Conservation (phyloP, 2,797 vertebrate genomes). For the Spea hammondii region DNA sequence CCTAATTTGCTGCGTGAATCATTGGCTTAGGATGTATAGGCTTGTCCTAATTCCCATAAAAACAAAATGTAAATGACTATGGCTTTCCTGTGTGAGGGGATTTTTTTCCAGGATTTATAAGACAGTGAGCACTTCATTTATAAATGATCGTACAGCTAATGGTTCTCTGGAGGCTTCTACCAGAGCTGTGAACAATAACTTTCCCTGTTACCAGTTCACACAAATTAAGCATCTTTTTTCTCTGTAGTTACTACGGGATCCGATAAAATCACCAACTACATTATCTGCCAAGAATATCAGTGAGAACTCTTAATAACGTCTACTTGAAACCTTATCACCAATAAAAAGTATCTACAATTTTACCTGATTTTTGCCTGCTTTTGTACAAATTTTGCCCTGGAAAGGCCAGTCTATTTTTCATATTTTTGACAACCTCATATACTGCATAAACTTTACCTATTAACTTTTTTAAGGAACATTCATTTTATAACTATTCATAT, state of each 20-base stretch:
- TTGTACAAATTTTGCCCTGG: too few relatives aligned
- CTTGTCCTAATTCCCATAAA: conserved; percentile 35
- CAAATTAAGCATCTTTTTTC: conserved; percentile 21
- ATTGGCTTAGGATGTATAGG: conserved; percentile 1
- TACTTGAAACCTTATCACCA: conserved; percentile 30
- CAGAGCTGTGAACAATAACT: conserved; percentile 15
- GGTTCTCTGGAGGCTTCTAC: conserved; percentile 30
- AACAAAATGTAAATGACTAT: conserved; percentile 31
- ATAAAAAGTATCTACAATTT: background rate
- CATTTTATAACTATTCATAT: too few relatives aligned
- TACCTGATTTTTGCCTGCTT: too few relatives aligned
- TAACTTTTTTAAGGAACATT: too few relatives aligned
- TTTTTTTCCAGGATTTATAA: conserved; percentile 41
- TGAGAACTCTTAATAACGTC: conserved; percentile 20
- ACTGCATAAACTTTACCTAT: too few relatives aligned
- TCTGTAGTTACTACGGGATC: conserved; percentile 4
- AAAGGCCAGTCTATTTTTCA: too few relatives aligned
- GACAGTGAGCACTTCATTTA: conserved; percentile 30
- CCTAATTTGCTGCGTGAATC: conserved; percentile 22
- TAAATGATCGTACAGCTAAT: conserved; percentile 38
- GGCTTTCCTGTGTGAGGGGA: conserved; percentile 22
- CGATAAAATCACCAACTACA: conserved; percentile 14
- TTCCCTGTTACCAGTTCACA: conserved; percentile 37
- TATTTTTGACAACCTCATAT: too few relatives aligned
- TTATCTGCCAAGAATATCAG: conserved; percentile 29